phyloP scores from a whole-genome alignment of 2,888 invertebrate genomes.

The Acholoe squamosa region DNA sequence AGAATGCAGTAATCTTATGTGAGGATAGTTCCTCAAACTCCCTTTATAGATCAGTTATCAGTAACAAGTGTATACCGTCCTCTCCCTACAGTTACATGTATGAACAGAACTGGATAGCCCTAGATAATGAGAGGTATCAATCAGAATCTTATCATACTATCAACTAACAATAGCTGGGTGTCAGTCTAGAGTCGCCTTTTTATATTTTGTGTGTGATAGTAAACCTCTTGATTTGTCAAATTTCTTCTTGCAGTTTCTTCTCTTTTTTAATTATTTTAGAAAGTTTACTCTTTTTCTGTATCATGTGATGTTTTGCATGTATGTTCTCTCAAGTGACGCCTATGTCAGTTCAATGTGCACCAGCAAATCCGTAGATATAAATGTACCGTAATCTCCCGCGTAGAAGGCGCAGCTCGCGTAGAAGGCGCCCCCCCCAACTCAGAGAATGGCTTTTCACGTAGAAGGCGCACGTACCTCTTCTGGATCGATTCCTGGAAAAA shows the following conservation, averaged over 20 bases:
- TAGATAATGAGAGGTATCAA: constrained; percentile 48
- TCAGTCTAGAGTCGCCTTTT: neutral
- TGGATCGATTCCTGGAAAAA: too few species aligned
- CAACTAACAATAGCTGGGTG: neutral
- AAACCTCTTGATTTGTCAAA: neutral
- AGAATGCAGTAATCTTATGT: too few species aligned
- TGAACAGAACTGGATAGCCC: constrained; percentile 56
- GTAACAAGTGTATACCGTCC: neutral
- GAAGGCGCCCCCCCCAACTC: too few species aligned
- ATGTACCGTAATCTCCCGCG: too few species aligned
- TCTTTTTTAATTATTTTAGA: neutral
- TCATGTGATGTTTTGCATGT: neutral
- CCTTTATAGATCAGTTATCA: too few species aligned
- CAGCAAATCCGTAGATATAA: too few species aligned
- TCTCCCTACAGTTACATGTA: constrained; percentile 44
- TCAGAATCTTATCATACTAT: neutral
- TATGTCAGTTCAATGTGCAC: neutral
- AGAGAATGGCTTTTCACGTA: too few species aligned
- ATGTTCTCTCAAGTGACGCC: neutral
- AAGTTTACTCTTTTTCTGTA: neutral
- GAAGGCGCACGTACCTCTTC: too few species aligned
- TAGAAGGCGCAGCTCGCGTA: too few species aligned
- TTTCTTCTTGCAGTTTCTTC: neutral
- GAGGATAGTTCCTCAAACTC: too few species aligned
- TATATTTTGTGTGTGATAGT: neutral